A percentile compares a stretch with the other conserved stretches of the same genome.
phyloP scores from a whole-genome alignment of 2,888 invertebrate genomes.

The Dasypolia templi region DNA sequence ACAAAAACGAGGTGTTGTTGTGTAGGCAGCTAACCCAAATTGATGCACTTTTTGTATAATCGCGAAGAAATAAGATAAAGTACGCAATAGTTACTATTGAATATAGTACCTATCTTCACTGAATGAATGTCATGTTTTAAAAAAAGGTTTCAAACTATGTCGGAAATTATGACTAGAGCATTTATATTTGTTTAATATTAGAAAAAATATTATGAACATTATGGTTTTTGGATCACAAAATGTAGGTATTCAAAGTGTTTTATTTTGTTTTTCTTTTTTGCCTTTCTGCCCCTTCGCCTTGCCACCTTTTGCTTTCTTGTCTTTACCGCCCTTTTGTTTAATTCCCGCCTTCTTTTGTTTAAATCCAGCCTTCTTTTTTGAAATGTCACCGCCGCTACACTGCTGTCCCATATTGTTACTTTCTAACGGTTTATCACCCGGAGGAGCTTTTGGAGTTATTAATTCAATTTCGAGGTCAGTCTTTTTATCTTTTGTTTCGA shows the following conservation, averaged over 20 bases:
- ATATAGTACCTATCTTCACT: not conserved
- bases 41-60: not conserved
- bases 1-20: not conserved
- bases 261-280: conserved; percentile 66
- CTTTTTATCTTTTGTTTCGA: conserved; percentile 86
- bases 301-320: conserved; percentile 54
- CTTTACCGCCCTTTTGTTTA: conserved; percentile 59
- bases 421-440: conserved; percentile 65
- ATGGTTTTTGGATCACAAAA: conserved; percentile 6
- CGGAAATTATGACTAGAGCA: conserved; percentile 11
- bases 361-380: conserved; percentile 54
- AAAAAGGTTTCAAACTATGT: conserved; percentile 5
- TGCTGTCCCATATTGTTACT: conserved; percentile 77
- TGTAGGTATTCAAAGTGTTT: not conserved
- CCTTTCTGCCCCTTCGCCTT: conserved; percentile 32
- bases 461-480: conserved; percentile 88
- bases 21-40: not conserved
- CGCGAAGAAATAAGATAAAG: not conserved
- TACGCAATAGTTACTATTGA: not conserved
- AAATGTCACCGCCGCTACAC: conserved; percentile 73
- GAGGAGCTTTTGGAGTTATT: conserved; percentile 83
- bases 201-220: conserved; percentile 12
- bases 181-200: conserved; percentile 16
- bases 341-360: conserved; percentile 60
- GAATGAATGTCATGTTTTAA: not conserved